Evolutionary conservation across 2,797 vertebrate genomes (phyloP), one percentile per base, ranked within the genome.

Genomic region (Erpetoichthys calabaricus): DNA sequence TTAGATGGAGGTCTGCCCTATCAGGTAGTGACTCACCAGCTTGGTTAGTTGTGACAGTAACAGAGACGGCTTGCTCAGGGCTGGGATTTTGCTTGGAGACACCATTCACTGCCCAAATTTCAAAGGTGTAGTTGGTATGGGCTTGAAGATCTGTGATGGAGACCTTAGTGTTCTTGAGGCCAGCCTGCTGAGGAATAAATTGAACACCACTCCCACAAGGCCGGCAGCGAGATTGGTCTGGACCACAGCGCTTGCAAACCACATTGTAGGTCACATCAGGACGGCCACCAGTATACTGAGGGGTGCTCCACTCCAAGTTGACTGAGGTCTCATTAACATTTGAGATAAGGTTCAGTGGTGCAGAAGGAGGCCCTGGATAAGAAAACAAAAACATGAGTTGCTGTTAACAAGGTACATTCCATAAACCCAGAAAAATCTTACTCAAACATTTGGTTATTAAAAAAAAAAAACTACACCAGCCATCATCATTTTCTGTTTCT

Each of bases 301-400:
- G 95, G 0, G 86, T 60, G 57, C 84, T 97, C 95, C 95, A 98
- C 66, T 97, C 95, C 82, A 98, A 75, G 78, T 94, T 91, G 56
- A 98, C 95, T 0, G 95, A 98, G 0, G 95, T 98, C 82, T 98
- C 95, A 0, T 98, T 98, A 68, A 98, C 92, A 4, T 96, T 98
- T 59, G 95, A 98, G 74, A 97, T 97, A 68, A 98, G 83, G 71
- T 91, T 90, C 57, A 91, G 84, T 3, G 95, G 95, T 46, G 94
- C 90, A 1, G 93, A 88, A 0, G 95, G 94, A 57, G 94, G 95
- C 1, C 91, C 94, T 97, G 54, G 3, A 65, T 67, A 62, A 47
- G 49, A 50, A 8, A 43, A 44, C 47, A 51, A 25, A 25, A 25
- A 25, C 25, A 25, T 25, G 8, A 58, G 52, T 45, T 50, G 7